phyloP scores from a whole-genome alignment of 2,113 vertebrate species.

The Heterochromis multidens region DNA sequence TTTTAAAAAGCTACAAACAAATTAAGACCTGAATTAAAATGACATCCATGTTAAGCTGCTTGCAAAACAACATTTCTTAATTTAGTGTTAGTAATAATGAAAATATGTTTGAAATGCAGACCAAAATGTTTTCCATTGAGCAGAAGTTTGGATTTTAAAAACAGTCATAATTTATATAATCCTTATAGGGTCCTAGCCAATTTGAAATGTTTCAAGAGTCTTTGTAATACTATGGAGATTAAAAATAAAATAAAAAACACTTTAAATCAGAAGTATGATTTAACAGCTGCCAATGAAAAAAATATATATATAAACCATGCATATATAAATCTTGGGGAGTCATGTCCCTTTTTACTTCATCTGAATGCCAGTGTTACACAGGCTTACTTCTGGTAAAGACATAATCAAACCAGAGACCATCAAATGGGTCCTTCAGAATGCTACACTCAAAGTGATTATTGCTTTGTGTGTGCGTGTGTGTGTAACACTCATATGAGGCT shows the following conservation, averaged over 20 bases:
- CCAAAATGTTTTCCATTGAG: not conserved
- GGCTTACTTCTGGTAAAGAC: not conserved
- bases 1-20: constrained; percentile 9
- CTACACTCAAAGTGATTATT: constrained; percentile 16
- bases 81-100: not conserved
- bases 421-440: not conserved
- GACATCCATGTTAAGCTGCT: not conserved
- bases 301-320: not conserved
- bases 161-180: not conserved
- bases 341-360: constrained; percentile 13
- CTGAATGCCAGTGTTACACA: not conserved
- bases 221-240: not conserved
- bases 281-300: constrained; percentile 50
- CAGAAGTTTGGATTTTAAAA: not conserved
- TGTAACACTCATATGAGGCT: not conserved
- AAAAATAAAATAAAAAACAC: not conserved
- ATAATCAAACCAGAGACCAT: not conserved
- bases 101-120: not conserved
- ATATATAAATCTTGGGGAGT: not conserved
- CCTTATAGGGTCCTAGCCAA: not conserved
- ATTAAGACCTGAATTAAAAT: constrained; percentile 25
- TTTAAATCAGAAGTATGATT: not conserved
- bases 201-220: not conserved
- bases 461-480: not conserved
- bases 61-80: not conserved